These are phyloP conservation scores for Myotis vivesi DNA, from an alignment of 2,797 vertebrate species.

Conservation along the genomic window DNA sequence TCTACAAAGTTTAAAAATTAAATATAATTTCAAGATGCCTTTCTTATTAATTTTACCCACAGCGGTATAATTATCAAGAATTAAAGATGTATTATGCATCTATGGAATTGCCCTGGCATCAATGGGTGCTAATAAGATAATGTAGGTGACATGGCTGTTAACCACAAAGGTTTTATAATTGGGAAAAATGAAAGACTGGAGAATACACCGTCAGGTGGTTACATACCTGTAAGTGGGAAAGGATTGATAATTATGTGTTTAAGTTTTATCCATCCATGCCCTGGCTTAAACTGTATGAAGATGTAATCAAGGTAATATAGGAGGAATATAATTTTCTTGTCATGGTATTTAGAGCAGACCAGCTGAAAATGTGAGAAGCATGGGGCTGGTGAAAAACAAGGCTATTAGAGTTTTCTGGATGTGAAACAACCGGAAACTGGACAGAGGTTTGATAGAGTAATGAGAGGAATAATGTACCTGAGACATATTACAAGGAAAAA, in stretches of 20 bases:
- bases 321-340: slow-evolving; percentile 40
- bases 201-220: neutral
- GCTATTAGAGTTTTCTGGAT: neutral
- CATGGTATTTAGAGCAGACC: neutral
- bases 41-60: neutral
- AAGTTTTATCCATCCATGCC: neutral
- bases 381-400: neutral
- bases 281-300: neutral
- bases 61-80: neutral
- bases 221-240: neutral
- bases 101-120: neutral
- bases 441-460: slow-evolving; percentile 11
- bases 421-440: neutral
- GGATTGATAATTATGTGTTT: neutral
- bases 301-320: neutral
- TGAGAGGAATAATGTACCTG: slow-evolving; percentile 25
- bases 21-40: neutral
- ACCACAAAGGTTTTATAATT: neutral
- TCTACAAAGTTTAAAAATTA: neutral
- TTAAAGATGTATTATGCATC: neutral
- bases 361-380: neutral
- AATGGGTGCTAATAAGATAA: neutral
- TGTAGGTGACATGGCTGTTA: neutral
- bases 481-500: slow-evolving; percentile 39
- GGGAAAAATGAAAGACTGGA: neutral